Evolutionary conservation across 2,888 invertebrate genomes (phyloP), one percentile per base, ranked within the genome.

Genomic region (Sarcophaga carnaria): DNA sequence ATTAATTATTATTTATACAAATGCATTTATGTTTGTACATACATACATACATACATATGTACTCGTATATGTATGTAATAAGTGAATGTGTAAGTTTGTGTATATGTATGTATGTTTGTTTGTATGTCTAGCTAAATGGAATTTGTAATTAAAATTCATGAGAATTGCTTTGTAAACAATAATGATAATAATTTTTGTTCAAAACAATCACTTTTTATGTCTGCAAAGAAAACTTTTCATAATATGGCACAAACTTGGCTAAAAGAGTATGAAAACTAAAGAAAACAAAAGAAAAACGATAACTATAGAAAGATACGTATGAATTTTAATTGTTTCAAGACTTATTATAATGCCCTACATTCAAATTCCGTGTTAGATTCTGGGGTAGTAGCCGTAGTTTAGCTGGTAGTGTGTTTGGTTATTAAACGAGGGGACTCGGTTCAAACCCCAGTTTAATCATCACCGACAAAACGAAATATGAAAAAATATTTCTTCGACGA

Each of bases 91-190:
- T 25, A 54, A 37, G 6, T 37, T 37, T 37, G 37, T 37, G 2
- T 37, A 0, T 37, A 2, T 37, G 8, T 37, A 22, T 70, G 17
- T 27, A 27, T 27, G 27, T 27, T 0, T 37, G 6, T 37, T 6
- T 37, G 0, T 8, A 25, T 78, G 49, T 70, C 5, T 54, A n/a
- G 62, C 54, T 17, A 74, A 80, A 83, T 80, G 86, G 74, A 80
- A 86, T 83, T 86, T 86, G 5, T 86, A 83, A 83, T 83, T 83
- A 86, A 83, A 83, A 77, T 72, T 67, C 80, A 47, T 79, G 27
- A 49, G 71, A 80, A 84, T 80, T 60, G 59, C 75, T 71, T 66
- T 59, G 49, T 59, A 80, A 72, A 80, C 66, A 76, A 76, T 71
- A 72, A 71, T 75, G 54, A 54, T 54, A 54, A 54, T 54, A 54